Base-by-base conservation (phyloP, 1,140 invertebrate species). In the Conus ventricosus region DNA sequence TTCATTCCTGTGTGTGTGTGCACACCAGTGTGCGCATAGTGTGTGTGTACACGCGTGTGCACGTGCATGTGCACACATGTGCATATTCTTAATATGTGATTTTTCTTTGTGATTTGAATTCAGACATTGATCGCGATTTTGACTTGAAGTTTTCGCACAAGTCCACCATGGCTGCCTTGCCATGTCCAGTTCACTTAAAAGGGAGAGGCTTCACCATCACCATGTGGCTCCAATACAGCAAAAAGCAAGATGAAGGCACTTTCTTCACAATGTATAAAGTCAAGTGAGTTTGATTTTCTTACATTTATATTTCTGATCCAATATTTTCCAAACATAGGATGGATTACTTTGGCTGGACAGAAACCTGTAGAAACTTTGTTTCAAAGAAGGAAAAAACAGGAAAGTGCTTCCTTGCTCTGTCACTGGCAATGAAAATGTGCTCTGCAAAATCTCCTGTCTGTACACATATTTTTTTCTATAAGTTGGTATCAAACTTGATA, bases 191-290 rank as follows among this genome's bases (percentile, higher is more conserved):
- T 17, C 78, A 60, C 20, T 75, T 90, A 6, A 83, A 51, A 13
- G 83, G 87, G 17, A 23, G 17, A 17, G 39, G 97, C 94, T 95
- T 99, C 17, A 98, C 98, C 0, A 96, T 99, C 60, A 98, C 97
- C 8, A 97, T 99, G 96, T 99, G 99, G 99, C 97, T 99, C 0
- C 98, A 98, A 94, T 99, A 98, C 91, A 97, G 97, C 5, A 97
- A 97, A 93, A 97, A 97, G 94, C 97, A 98, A 93, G 98, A 98
- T 93, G 97, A 97, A 88, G 98, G 98, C 91, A 97, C 98, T 88
- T 98, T 99, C 96, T 98, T 99, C 91, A 98, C 98, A 0, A 96
- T 99, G 0, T 99, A 99, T 93, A 89, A 89, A 63, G 93, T 93
- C 90, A 84, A 82, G 94, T 84, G 51, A 54, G 85, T 90, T 91